A percentile compares a stretch with the other conserved stretches of the same genome.
phyloP scores from a whole-genome alignment of 2,113 vertebrate species.

The Poeciliopsis turrubarensis region DNA sequence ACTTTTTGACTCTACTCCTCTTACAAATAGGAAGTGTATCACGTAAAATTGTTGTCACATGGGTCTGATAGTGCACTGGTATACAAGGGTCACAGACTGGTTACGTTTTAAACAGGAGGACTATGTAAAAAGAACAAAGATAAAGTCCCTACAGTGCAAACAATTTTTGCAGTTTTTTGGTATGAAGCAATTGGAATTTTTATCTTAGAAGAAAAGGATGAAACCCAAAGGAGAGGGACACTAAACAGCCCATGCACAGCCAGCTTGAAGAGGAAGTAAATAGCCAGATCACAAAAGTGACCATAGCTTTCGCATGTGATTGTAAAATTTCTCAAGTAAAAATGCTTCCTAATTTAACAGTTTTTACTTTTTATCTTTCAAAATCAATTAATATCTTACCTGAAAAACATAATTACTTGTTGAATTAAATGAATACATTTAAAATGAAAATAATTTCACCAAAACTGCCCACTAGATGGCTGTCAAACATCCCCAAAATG shows the following conservation, averaged over 20 bases:
- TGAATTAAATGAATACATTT: not conserved
- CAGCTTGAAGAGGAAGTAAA: not conserved
- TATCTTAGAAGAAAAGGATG: too few relatives aligned
- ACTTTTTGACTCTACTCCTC: too few relatives aligned
- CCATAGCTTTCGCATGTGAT: not conserved
- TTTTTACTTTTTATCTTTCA: not conserved
- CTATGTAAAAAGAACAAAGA: not conserved
- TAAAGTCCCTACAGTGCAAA: too few relatives aligned
- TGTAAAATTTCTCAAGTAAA: not conserved
- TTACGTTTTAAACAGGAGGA: not conserved
- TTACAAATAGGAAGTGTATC: not conserved
- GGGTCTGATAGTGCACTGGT: not conserved
- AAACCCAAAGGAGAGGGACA: not conserved
- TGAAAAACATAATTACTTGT: too few relatives aligned
- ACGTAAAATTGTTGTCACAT: not conserved
- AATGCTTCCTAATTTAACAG: not conserved
- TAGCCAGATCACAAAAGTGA: not conserved
- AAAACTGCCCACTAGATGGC: constrained; percentile 60
- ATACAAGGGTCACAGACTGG: not conserved
- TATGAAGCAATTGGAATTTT: too few relatives aligned
- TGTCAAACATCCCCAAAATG: not conserved
- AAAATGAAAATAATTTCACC: not conserved
- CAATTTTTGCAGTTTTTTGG: too few relatives aligned
- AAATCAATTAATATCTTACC: too few relatives aligned
- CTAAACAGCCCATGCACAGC: not conserved